These are phyloP conservation scores for Drosophila leontia DNA, from an alignment of 1,140 invertebrate species.

Conservation along the genomic window DNA sequence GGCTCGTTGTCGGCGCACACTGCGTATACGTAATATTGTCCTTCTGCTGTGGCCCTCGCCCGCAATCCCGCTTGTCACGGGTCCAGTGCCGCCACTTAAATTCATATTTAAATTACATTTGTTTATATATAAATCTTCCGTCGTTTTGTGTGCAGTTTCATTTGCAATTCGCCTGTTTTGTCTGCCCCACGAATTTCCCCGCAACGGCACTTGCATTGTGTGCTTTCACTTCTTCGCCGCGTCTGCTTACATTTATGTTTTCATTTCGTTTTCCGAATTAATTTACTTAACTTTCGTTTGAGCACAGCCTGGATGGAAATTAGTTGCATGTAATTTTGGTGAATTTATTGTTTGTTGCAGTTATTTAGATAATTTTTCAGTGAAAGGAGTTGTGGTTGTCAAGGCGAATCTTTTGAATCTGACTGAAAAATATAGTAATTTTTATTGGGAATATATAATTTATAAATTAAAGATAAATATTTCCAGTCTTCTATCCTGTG, in stretches of 20 bases:
- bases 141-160: conserved; percentile 38
- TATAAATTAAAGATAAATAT: background rate
- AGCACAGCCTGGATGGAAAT: conserved; percentile 2
- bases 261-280: conserved; percentile 51
- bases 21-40: conserved; percentile 67
- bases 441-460: too few relatives aligned
- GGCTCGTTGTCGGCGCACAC: conserved; percentile 75
- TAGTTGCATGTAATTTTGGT: conserved; percentile 41
- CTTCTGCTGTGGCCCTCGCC: conserved; percentile 36
- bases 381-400: background rate
- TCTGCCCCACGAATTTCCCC: conserved; percentile 34
- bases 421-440: background rate
- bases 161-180: conserved; percentile 49
- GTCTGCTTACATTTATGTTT: conserved; percentile 50
- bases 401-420: background rate
- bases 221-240: conserved; percentile 28
- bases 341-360: conserved; percentile 27
- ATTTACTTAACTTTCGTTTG: conserved; percentile 60
- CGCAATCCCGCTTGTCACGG: conserved; percentile 44
- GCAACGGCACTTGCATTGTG: background rate
- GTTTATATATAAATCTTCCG: conserved; percentile 44
- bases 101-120: conserved; percentile 80
- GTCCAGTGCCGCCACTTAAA: conserved; percentile 67
- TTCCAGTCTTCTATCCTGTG: background rate
- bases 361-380: conserved; percentile 38